These are phyloP conservation scores for Cephalotes varians DNA, from an alignment of 2,888 invertebrate genomes.

Conservation along the genomic window DNA sequence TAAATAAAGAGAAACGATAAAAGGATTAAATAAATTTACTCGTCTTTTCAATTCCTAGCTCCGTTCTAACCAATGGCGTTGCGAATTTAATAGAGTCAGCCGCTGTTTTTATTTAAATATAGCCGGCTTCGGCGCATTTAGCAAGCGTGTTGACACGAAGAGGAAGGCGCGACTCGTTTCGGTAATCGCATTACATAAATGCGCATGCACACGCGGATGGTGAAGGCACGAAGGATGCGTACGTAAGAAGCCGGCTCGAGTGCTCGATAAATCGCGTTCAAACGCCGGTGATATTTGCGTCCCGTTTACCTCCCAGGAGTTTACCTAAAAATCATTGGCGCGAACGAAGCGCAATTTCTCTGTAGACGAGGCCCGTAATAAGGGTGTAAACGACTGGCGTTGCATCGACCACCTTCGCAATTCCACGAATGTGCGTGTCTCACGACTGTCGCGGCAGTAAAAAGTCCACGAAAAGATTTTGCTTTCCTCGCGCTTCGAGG, in stretches of 20 bases:
- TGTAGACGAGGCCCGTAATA: conserved; percentile 40
- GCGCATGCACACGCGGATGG: conserved; percentile 55
- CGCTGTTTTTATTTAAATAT: conserved; percentile 46
- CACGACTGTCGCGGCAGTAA: conserved; percentile 19
- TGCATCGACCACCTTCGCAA: conserved; percentile 41
- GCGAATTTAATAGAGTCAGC: conserved; percentile 26
- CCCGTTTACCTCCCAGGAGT: conserved; percentile 58
- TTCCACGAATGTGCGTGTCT: conserved; percentile 41
- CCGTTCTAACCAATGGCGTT: conserved; percentile 19
- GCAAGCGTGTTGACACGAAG: conserved; percentile 34
- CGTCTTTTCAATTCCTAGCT: background rate
- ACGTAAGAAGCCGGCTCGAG: conserved; percentile 35
- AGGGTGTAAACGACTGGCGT: conserved; percentile 42
- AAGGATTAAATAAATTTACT: conserved; percentile 12
- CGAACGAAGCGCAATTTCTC: conserved; percentile 56
- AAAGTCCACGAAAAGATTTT: conserved; percentile 27
- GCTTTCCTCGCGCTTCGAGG: conserved; percentile 35
- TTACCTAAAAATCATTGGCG: conserved; percentile 56
- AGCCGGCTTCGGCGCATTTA: conserved; percentile 32
- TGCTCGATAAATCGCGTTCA: conserved; percentile 69
- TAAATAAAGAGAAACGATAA: conserved; percentile 12
- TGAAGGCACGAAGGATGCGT: conserved; percentile 37
- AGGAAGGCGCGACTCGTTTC: conserved; percentile 59
- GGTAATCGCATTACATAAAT: conserved; percentile 69
- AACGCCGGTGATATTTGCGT: conserved; percentile 61